Evolutionary conservation across 2,797 vertebrate species (phyloP).

Genomic region (Sebastes matsubarae): DNA sequence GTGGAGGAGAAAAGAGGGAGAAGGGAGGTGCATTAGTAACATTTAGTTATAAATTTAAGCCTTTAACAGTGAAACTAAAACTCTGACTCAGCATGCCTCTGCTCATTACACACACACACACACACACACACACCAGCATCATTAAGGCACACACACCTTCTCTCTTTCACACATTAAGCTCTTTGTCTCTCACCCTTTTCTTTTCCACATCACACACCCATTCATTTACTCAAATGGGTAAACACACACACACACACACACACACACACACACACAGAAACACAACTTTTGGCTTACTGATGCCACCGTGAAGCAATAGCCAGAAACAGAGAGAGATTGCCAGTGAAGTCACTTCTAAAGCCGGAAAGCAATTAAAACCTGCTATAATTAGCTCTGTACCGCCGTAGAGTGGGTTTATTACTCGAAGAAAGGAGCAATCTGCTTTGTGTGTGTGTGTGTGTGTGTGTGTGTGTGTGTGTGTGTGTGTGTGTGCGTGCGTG

Average conservation of each 20-base stretch:
- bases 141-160: neutral
- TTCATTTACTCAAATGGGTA: neutral
- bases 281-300: neutral
- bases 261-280: neutral
- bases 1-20: neutral
- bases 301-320: slow-evolving; percentile 11
- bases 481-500: neutral
- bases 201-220: neutral
- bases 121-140: neutral
- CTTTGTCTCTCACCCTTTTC: neutral
- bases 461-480: neutral
- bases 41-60: neutral
- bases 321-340: slow-evolving; percentile 32
- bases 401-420: slow-evolving; percentile 28
- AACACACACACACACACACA: neutral
- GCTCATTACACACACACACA: neutral
- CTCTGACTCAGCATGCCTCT: neutral
- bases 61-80: neutral
- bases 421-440: slow-evolving; percentile 5
- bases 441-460: neutral
- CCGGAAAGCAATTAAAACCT: slow-evolving; percentile 53
- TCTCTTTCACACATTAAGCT: neutral
- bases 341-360: slow-evolving; percentile 38
- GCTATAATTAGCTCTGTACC: slow-evolving; percentile 49
- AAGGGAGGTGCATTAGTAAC: neutral